A percentile compares a stretch with the other conserved stretches of the same genome.
Evolutionary conservation across 2,113 vertebrate species (phyloP).

Genomic region (Formicarius rufipectus): DNA sequence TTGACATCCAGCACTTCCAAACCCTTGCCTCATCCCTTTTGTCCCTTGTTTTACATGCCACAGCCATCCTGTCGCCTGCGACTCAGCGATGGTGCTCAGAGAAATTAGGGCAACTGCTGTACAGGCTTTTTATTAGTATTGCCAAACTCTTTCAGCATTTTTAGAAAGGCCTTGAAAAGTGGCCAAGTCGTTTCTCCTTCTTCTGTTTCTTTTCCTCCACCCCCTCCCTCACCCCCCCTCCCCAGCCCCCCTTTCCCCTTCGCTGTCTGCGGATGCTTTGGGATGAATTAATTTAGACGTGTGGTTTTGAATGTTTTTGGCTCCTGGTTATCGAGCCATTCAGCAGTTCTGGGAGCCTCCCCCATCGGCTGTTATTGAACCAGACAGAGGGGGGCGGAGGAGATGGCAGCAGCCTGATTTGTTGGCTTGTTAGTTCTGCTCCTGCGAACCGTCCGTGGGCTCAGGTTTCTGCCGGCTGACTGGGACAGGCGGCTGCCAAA

Average conservation of each 20-base stretch:
- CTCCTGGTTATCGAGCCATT: slow-evolving; percentile 33
- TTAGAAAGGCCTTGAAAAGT: slow-evolving; percentile 33
- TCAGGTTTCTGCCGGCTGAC: slow-evolving; percentile 43
- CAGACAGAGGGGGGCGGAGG: slow-evolving; percentile 60
- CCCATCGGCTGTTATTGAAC: slow-evolving; percentile 10
- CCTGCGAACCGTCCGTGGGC: neutral
- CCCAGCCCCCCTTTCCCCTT: neutral
- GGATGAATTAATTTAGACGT: slow-evolving; percentile 31
- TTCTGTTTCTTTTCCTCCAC: slow-evolving; percentile 14
- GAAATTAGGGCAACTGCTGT: slow-evolving; percentile 36
- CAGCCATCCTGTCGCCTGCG: neutral
- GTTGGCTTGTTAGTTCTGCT: slow-evolving; percentile 56
- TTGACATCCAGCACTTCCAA: neutral
- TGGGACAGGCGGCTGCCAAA: neutral
- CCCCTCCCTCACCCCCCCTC: neutral
- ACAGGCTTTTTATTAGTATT: slow-evolving; percentile 13
- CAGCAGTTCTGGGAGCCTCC: slow-evolving; percentile 32
- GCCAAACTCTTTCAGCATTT: slow-evolving; percentile 54
- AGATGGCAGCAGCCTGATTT: slow-evolving; percentile 66
- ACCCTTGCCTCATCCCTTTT: neutral
- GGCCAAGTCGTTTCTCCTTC: slow-evolving; percentile 18
- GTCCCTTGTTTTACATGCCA: neutral
- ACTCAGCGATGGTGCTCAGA: neutral
- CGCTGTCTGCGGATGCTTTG: neutral
- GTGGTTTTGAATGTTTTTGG: slow-evolving; percentile 56